Percentiles rank a stretch among this genome's conserved stretches.
These are phyloP conservation scores for Chrysomallon squamiferum DNA, from an alignment of 1,140 invertebrate genomes.

Conservation along the genomic window DNA sequence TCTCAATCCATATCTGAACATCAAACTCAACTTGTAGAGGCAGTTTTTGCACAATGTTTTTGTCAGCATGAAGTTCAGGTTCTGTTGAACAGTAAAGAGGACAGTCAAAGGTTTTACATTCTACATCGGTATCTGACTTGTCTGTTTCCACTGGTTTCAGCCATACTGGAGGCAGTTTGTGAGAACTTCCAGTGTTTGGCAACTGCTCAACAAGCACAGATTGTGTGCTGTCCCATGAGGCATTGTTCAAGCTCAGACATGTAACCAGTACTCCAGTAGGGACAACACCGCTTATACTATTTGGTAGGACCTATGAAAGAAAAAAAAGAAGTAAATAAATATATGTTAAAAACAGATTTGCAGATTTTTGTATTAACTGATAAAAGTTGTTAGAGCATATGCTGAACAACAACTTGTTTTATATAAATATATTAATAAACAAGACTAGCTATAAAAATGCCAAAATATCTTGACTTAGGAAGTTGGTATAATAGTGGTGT, in stretches of 20 bases:
- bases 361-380: no score
- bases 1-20: slow-evolving; percentile 38
- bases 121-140: background rate
- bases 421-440: no score
- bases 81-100: slow-evolving; percentile 37
- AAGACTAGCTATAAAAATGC: no score
- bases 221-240: slow-evolving; percentile 48
- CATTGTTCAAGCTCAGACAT: slow-evolving; percentile 50
- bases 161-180: slow-evolving; percentile 51
- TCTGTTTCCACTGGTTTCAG: slow-evolving; percentile 30
- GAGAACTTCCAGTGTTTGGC: slow-evolving; percentile 19
- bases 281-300: slow-evolving; percentile 24
- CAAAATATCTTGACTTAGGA: no score
- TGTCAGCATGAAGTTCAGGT: slow-evolving; percentile 31
- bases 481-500: no score
- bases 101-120: slow-evolving; percentile 32
- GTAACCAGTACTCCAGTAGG: slow-evolving; percentile 50
- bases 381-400: no score
- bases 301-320: slow-evolving; percentile 54
- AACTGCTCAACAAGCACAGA: slow-evolving; percentile 30
- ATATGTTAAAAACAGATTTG: slow-evolving; percentile 2
- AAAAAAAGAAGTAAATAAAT: slow-evolving; percentile 11
- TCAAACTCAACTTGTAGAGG: slow-evolving; percentile 31
- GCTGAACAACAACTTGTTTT: no score
- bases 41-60: slow-evolving; percentile 35